phyloP scores from a whole-genome alignment of 2,113 vertebrate species.

The Natator depressus region DNA sequence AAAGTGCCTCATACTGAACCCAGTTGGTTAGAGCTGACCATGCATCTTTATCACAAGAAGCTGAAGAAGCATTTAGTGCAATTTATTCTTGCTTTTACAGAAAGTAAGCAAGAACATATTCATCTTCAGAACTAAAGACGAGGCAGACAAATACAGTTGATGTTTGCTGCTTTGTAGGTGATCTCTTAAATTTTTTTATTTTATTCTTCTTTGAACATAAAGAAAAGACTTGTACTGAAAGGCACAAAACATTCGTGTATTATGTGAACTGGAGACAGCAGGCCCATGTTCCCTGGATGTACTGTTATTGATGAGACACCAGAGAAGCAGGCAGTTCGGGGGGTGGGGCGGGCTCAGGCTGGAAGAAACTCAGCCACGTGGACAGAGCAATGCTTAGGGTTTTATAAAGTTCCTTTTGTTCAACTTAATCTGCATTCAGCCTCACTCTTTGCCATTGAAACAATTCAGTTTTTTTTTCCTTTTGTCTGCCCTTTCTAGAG shows the following conservation, averaged over 20 bases:
- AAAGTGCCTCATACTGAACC: not conserved
- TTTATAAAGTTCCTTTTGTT: not conserved
- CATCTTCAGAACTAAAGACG: not conserved
- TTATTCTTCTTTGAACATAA: not conserved
- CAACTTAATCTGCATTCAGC: not conserved
- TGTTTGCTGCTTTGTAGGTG: not conserved
- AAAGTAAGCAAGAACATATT: not conserved
- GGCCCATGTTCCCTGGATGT: not conserved
- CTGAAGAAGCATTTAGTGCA: not conserved
- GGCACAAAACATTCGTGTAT: not conserved
- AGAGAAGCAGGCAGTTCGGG: not conserved
- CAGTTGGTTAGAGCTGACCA: not conserved
- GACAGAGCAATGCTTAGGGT: not conserved
- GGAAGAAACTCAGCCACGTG: not conserved
- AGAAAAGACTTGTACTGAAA: not conserved
- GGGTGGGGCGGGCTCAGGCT: not conserved
- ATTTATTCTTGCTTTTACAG: not conserved
- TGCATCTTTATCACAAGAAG: not conserved
- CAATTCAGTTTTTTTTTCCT: not conserved
- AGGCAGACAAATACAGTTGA: not conserved
- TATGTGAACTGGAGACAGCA: not conserved
- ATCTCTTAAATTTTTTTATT: not conserved
- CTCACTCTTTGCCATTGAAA: not conserved
- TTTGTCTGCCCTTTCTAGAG: not conserved
- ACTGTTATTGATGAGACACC: not conserved